phyloP scores from a whole-genome alignment of 2,113 vertebrate genomes.

The Thamnaconus septentrionalis region DNA sequence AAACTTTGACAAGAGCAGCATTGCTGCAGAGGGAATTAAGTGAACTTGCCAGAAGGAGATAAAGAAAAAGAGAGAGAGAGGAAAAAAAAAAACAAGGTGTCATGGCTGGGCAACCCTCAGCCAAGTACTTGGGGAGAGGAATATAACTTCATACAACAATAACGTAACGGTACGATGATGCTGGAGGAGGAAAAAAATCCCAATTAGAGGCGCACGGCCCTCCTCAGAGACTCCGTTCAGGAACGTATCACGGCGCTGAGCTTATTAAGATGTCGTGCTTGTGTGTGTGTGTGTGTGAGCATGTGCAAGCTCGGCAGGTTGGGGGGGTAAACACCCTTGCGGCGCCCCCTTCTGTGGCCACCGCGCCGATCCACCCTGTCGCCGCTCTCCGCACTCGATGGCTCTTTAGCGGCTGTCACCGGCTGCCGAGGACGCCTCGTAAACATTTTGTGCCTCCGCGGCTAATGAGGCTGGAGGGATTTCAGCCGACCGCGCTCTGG shows the following conservation, averaged over 20 bases:
- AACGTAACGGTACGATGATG: constrained; percentile 45
- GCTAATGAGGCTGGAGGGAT: constrained; percentile 80
- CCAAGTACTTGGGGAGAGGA: constrained; percentile 35
- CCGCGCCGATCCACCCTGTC: constrained; percentile 60
- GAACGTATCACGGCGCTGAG: constrained; percentile 62
- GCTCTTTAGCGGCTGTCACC: constrained; percentile 73
- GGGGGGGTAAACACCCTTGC: constrained; percentile 65
- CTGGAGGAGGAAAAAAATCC: constrained; percentile 51
- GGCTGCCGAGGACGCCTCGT: constrained; percentile 65
- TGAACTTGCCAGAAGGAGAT: constrained; percentile 3
- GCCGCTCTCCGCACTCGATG: constrained; percentile 65
- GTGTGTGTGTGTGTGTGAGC: too few relatives aligned
- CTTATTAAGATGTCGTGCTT: constrained; percentile 76
- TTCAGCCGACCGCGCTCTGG: constrained; percentile 25
- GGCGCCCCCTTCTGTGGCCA: constrained; percentile 58
- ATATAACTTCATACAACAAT: constrained; percentile 49
- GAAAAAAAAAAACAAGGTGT: constrained; percentile 3
- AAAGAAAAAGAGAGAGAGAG: background rate
- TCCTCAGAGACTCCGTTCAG: constrained; percentile 57
- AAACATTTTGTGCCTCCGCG: constrained; percentile 76
- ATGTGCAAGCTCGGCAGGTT: constrained; percentile 68
- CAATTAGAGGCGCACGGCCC: constrained; percentile 65
- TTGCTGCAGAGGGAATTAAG: background rate
- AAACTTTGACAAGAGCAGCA: too few relatives aligned
- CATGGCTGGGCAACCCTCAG: constrained; percentile 37